Evolutionary conservation across 2,888 invertebrate genomes (phyloP).

Genomic region (Sinopyrophorus schimmeli): DNA sequence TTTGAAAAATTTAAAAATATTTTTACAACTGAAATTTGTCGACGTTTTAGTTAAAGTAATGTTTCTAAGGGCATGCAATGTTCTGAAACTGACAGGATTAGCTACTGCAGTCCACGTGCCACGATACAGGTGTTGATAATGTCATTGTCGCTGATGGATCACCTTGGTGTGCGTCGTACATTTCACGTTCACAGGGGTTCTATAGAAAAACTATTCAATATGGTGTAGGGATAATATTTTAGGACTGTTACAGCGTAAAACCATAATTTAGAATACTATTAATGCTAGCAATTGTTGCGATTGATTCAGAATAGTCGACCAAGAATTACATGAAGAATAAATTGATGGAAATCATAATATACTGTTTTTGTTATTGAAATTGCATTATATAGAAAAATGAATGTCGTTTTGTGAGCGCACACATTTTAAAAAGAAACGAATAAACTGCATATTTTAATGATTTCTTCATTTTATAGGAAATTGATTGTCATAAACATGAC

Average conservation of each 20-base stretch:
- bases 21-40: constrained; percentile 24
- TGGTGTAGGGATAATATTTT: no score
- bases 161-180: constrained; percentile 28
- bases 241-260: no score
- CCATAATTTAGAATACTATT: no score
- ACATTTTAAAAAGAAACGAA: no score
- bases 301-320: no score
- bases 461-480: constrained; percentile 25
- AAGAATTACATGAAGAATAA: no score
- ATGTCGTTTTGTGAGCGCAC: no score
- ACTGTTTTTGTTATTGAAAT: no score
- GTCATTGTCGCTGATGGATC: constrained; percentile 43
- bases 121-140: constrained; percentile 47
- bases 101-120: constrained; percentile 36
- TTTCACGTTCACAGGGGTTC: constrained; percentile 2
- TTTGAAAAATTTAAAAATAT: no score
- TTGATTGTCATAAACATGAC: constrained; percentile 31
- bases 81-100: constrained; percentile 27
- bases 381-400: no score
- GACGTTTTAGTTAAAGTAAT: constrained; percentile 20
- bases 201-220: constrained; percentile 8
- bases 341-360: no score
- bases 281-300: no score
- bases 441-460: constrained; percentile 17
- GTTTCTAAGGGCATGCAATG: constrained; percentile 24